Percentiles rank a stretch among this genome's conserved stretches.
phyloP scores from a whole-genome alignment of 2,888 invertebrate species.

The Stenodema calcarata region DNA sequence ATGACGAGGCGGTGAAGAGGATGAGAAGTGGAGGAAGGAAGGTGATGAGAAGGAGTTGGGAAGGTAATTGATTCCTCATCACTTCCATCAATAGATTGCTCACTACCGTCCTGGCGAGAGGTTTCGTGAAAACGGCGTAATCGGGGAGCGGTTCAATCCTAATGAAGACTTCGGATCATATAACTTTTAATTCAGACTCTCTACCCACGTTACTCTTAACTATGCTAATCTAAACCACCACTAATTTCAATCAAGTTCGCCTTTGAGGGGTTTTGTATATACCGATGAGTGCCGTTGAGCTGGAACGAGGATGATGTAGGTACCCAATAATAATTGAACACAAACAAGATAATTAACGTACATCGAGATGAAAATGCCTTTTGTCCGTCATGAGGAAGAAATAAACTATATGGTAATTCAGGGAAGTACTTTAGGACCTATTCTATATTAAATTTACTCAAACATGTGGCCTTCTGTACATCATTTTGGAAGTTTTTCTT shows the following conservation, averaged over 20 bases:
- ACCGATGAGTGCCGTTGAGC: too few relatives aligned
- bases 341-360: too few relatives aligned
- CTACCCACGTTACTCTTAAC: neutral
- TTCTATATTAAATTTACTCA: neutral
- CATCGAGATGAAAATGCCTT: too few relatives aligned
- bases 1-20: neutral
- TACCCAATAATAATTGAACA: too few relatives aligned
- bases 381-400: too few relatives aligned
- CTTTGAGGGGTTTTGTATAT: neutral
- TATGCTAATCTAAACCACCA: neutral
- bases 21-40: neutral
- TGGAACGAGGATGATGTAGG: too few relatives aligned
- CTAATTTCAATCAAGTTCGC: neutral
- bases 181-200: neutral
- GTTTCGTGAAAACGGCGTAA: neutral
- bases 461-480: neutral
- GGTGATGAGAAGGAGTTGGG: neutral
- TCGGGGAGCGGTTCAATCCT: neutral
- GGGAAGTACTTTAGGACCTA: too few relatives aligned
- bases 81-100: slow-evolving; percentile 12
- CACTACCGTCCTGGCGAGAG: neutral
- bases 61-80: slow-evolving; percentile 14
- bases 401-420: too few relatives aligned
- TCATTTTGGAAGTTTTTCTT: neutral
- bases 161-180: neutral